A percentile compares a stretch with the other conserved stretches of the same genome.
Conservation (phyloP, 1,140 invertebrate genomes). For the Danaus plexippus region DNA sequence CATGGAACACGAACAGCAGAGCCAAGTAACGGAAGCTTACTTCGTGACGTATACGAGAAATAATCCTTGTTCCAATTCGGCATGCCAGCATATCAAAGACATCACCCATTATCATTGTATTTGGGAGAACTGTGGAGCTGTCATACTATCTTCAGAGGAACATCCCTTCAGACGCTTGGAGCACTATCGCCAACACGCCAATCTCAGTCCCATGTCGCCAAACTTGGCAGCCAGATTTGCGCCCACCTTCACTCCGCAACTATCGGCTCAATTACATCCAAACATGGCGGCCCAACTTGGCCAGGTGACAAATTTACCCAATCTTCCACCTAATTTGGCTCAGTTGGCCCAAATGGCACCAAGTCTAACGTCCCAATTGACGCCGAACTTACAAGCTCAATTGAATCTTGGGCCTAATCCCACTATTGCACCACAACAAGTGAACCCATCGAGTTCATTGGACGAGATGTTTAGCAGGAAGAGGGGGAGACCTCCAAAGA, state of each 20-base stretch:
- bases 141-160: constrained; percentile 84
- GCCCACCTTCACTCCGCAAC: constrained; percentile 58
- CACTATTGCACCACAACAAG: constrained; percentile 64
- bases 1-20: constrained; percentile 88
- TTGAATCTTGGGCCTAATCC: constrained; percentile 53
- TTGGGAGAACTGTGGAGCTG: constrained; percentile 89
- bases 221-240: constrained; percentile 72
- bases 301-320: constrained; percentile 54
- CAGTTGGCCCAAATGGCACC: constrained; percentile 67
- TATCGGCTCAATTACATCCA: constrained; percentile 59
- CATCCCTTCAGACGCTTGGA: constrained; percentile 89
- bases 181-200: constrained; percentile 90
- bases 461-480: constrained; percentile 93
- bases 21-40: constrained; percentile 86
- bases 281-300: constrained; percentile 64
- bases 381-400: constrained; percentile 60
- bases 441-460: constrained; percentile 81
- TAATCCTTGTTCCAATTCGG: constrained; percentile 77
- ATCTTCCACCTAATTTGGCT: constrained; percentile 57
- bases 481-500: constrained; percentile 91
- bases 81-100: constrained; percentile 83
- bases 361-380: constrained; percentile 63
- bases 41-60: constrained; percentile 76
- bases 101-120: constrained; percentile 92
- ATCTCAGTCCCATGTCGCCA: constrained; percentile 72